Base-by-base conservation (phyloP, 2,888 invertebrate genomes). In the Calameuta pallipes region DNA sequence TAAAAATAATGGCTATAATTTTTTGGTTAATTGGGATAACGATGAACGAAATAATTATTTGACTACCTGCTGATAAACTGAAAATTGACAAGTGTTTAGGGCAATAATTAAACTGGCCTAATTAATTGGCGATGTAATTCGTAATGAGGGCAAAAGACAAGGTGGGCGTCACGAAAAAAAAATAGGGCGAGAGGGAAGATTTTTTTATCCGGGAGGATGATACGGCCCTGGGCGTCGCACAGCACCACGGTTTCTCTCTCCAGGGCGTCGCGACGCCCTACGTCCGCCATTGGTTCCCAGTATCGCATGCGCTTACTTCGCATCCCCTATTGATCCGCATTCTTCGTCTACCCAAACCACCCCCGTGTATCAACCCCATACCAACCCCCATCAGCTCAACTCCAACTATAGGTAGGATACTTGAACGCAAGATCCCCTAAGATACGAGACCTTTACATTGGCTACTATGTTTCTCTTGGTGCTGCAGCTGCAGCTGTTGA, bases 351-450 rank as follows among this genome's bases (percentile, higher is more conserved):
- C 56, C 82, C 79, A 77, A 78, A 81, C 75, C 80, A 56, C 56
- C 56, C 56, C 15, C 23, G 56, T 76, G 56, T 76, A 75, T 83
- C 81, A 56, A 56, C 56, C 56, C 23, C 56, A 56, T 56, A 56
- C 56, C 41, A 41, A 41, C 41, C 41, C 41, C 23, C 56, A 56
- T 1, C 56, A 9, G 9, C 23, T 15, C 56, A 23, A 23, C 56
- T 56, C 56, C 31, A 11, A 33, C 71, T 34, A 12, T 71, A 33
- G 71, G 71, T 71, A 87, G 87, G 85, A 89, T 85, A 83, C 85
- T 87, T 84, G 87, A 87, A 88, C 87, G 89, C 89, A 88, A 89
- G 87, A 88, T 90, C 85, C 86, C 83, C 81, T 83, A 85, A 87
- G 89, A 89, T 88, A 89, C 83, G 84, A 83, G 83, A 84, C 86